A percentile compares a stretch with the other conserved stretches of the same genome.
Conservation (phyloP, 1,140 invertebrate species). For the Lepidotrigona ventralis region DNA sequence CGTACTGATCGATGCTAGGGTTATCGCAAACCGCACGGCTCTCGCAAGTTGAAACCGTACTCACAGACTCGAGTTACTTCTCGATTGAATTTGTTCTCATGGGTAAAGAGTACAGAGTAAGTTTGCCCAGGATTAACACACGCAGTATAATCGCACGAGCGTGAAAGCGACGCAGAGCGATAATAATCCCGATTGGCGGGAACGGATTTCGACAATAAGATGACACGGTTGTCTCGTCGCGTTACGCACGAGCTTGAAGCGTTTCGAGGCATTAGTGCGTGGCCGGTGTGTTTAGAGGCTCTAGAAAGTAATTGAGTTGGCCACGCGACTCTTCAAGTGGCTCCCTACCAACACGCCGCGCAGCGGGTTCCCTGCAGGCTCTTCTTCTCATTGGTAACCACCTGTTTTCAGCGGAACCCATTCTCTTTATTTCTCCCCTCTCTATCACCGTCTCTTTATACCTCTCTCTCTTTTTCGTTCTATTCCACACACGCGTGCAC, state of each 20-base stretch:
- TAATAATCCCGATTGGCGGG: background rate
- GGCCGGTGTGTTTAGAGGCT: conserved; percentile 64
- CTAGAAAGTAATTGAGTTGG: conserved; percentile 78
- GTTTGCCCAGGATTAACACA: background rate
- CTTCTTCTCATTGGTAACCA: conserved; percentile 73
- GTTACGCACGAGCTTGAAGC: conserved; percentile 36
- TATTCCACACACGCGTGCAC: conserved; percentile 35
- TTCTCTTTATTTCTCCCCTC: conserved; percentile 25
- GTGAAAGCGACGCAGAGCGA: background rate
- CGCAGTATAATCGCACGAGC: background rate
- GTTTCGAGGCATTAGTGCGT: conserved; percentile 55
- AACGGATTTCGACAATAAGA: conserved; percentile 51
- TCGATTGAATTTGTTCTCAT: background rate
- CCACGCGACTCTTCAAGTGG: conserved; percentile 78
- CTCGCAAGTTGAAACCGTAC: conserved; percentile 23
- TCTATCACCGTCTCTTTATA: background rate
- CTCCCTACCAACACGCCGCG: conserved; percentile 59
- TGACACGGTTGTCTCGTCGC: conserved; percentile 44
- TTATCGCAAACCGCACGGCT: conserved; percentile 36
- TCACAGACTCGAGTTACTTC: background rate
- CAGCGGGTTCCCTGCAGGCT: conserved; percentile 61
- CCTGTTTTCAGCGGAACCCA: conserved; percentile 74
- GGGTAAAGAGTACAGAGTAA: too few relatives aligned
- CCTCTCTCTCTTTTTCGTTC: conserved; percentile 4
- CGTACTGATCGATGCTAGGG: conserved; percentile 53